Evolutionary conservation across 2,888 invertebrate genomes (phyloP), one percentile per base, ranked within the genome.

Genomic region (Drosophila kambysellisi): DNA sequence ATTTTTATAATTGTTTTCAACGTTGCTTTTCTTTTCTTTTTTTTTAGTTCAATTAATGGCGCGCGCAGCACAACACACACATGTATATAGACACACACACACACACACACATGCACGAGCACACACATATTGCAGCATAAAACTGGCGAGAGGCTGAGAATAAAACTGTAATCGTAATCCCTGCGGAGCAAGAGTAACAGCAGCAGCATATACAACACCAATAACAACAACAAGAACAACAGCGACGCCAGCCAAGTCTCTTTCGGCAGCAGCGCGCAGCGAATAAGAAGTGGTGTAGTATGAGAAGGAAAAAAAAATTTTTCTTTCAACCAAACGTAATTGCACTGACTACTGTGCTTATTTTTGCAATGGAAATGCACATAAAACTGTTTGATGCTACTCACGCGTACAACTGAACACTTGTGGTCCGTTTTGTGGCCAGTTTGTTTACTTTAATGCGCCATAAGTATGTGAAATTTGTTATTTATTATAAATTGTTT

Each of bases 401-500:
- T 89, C 82, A 90, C 89, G 70, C 80, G 68, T 83, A 53, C 25
- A 71, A 57, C 74, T 70, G 25, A 76, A 70, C 88, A 82, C 79
- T 79, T 62, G 58, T 65, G 56, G 69, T 68, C 58, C 52, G 63
- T 48, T 74, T 76, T 64, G 61, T 74, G 52, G 69, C 66, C 78
- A 81, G 76, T 79, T 85, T 83, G 68, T 68, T 68, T 73, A 72
- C 56, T 71, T 81, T 81, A 66, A 66, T 71, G 71, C 79, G 76
- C 72, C 76, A 70, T 70, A 78, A 81, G 72, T 81, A 67, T 64
- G 61, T 69, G 67, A 74, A 89, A 70, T 83, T 81, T 84, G 75
- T 80, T 79, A 84, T 82, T 81, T 79, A 87, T 77, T 81, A 73
- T 75, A 81, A 87, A 84, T 89, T 90, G 90, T 88, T 88, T 88